A percentile compares a stretch with the other conserved stretches of the same genome.
These are phyloP conservation scores for Scotopteryx bipunctaria DNA, from an alignment of 2,888 invertebrate genomes.

Conservation along the genomic window DNA sequence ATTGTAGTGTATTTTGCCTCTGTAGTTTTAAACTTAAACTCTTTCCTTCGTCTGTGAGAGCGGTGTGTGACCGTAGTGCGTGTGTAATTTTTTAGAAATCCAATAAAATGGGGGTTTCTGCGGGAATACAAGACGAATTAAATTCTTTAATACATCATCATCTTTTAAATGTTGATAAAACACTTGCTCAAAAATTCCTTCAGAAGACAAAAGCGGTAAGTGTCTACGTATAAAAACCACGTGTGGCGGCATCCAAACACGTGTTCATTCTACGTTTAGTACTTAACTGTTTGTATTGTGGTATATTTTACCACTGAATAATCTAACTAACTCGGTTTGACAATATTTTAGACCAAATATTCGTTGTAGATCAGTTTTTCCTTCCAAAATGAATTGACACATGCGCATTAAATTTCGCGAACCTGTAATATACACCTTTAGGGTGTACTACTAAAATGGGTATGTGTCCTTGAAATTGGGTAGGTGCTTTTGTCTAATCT, in stretches of 20 bases:
- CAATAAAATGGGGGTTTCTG: slow-evolving; percentile 59
- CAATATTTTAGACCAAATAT: no score
- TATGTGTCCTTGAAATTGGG: neutral
- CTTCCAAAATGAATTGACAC: neutral
- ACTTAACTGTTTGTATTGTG: neutral
- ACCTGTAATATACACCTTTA: no score
- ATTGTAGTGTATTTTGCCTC: no score
- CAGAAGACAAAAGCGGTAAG: slow-evolving; percentile 90
- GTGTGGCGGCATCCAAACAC: slow-evolving; percentile 60
- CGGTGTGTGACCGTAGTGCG: slow-evolving; percentile 15
- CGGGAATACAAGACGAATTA: slow-evolving; percentile 58
- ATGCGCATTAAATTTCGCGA: neutral
- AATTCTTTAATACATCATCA: slow-evolving; percentile 86
- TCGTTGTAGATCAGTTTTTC: no score
- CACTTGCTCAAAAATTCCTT: slow-evolving; percentile 86
- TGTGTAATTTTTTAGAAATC: slow-evolving; percentile 13
- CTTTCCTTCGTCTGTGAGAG: slow-evolving; percentile 23
- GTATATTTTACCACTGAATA: no score
- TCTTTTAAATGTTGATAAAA: slow-evolving; percentile 85
- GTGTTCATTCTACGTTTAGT: slow-evolving; percentile 47
- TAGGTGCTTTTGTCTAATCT: neutral
- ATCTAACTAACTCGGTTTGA: no score
- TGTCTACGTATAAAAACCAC: slow-evolving; percentile 58
- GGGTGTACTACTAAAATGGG: neutral
- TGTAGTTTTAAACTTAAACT: no score